Base-by-base conservation (phyloP, 92 coral and sea anemone species). In the Zoanthus sociatus region DNA sequence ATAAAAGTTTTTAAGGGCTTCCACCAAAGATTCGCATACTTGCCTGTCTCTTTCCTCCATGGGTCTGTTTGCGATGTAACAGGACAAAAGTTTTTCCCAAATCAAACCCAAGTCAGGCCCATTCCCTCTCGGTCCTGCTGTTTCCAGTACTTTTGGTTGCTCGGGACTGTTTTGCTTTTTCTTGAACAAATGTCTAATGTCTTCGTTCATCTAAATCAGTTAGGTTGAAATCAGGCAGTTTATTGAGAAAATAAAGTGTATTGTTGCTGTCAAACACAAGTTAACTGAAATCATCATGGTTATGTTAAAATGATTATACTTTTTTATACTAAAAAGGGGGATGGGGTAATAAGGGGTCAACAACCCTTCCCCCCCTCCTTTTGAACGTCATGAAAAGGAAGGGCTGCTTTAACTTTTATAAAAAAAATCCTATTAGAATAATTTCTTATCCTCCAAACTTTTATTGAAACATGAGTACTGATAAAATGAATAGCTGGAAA, bases 101-200 rank as follows among this genome's bases (percentile, higher is more conserved):
- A 33, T 45, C 56, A 79, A 18, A 5, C 84, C 73, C 7, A 79
- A 33, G 31, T 79, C 84, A 33, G 44, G 61, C 37, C 84, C 84
- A 66, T 63, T 79, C n/a, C 84, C 84, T 45, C 84, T 60, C 42
- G 84, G 84, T 14, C 84, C 84, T 42, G 84, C 61, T 45, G 15
- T 79, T 47, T 79, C 84, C 1, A 79, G 45, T n/a, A 79, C 17
- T 37, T 64, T 45, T 5, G 84, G 84, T 54, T 17, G 47, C 60
- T 79, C 84, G 7, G 73, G 55, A 64, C 84, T 61, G 74, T 63
- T 79, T 12, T 21, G 74, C 44, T 64, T 79, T 30, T 79, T 79
- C 37, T 79, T 79, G 84, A 79, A 79, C 32, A 79, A 64, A 5
- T 79, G 53, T 46, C 64, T 79, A 17, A 64, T 64, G 21, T 79